A percentile compares a stretch with the other conserved stretches of the same genome.
Conservation (phyloP, 2,797 vertebrate species). For the Pseudocheirus occidentalis region DNA sequence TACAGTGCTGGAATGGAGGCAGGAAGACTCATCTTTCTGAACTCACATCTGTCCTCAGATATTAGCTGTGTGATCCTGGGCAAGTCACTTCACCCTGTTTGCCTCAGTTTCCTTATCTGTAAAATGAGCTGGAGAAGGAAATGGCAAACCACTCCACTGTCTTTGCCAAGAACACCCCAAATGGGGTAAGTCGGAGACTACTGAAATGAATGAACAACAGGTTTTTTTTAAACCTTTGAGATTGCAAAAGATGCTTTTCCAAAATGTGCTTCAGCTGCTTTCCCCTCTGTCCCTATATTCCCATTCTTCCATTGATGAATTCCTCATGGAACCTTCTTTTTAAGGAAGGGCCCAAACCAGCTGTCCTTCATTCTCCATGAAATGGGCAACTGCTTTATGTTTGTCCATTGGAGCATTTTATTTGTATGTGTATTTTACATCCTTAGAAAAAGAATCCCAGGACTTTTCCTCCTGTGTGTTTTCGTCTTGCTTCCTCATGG, state of each 20-base stretch:
- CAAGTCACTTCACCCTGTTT: neutral
- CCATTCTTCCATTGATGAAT: neutral
- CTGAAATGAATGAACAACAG: neutral
- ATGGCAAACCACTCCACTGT: neutral
- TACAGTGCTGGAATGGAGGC: neutral
- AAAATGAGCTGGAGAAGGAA: neutral
- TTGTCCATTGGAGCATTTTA: too few species aligned
- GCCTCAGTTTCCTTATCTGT: neutral
- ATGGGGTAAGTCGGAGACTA: neutral
- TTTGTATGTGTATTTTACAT: too few species aligned
- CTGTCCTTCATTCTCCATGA: neutral
- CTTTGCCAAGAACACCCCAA: neutral
- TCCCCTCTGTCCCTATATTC: neutral
- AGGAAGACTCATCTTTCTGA: neutral
- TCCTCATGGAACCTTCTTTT: neutral
- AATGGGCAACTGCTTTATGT: neutral
- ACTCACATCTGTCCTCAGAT: neutral
- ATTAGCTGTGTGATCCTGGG: neutral
- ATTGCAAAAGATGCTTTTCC: neutral
- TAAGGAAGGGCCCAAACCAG: neutral
- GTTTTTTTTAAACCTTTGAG: neutral
- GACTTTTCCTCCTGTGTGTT: too few species aligned
- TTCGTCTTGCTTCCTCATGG: too few species aligned
- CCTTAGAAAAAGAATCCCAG: too few species aligned
- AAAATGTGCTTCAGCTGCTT: neutral